Evolutionary conservation across 2,797 vertebrate species (phyloP).

Genomic region (Pristis pectinata): DNA sequence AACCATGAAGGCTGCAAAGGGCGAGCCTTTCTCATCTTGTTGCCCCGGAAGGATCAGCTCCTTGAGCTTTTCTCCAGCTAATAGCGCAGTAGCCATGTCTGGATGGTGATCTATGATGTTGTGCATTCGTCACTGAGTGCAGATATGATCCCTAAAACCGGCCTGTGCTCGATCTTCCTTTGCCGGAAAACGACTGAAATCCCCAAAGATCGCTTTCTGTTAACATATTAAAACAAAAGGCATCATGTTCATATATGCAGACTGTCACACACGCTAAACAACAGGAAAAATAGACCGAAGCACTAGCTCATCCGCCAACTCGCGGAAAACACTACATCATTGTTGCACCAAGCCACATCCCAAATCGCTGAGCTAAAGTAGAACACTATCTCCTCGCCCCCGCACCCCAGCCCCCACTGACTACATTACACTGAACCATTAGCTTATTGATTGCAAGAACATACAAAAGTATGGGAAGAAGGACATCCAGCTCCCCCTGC

Average conservation of each 20-base stretch:
- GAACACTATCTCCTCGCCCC: not conserved
- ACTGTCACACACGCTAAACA: not conserved
- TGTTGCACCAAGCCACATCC: slow-evolving; percentile 18
- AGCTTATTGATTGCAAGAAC: not conserved
- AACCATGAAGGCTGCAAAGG: slow-evolving; percentile 82
- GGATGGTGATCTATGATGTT: slow-evolving; percentile 93
- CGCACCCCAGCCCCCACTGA: not conserved
- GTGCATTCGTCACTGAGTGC: slow-evolving; percentile 70
- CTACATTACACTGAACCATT: not conserved
- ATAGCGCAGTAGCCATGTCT: slow-evolving; percentile 97
- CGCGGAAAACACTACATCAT: slow-evolving; percentile 12
- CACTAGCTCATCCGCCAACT: not conserved
- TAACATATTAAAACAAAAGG: slow-evolving; percentile 28
- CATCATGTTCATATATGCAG: slow-evolving; percentile 29
- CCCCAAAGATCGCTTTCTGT: slow-evolving; percentile 32
- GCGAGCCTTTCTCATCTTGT: slow-evolving; percentile 85
- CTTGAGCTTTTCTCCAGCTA: slow-evolving; percentile 96
- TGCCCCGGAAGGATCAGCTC: slow-evolving; percentile 92
- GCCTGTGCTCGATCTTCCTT: not conserved
- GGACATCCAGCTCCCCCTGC: not conserved
- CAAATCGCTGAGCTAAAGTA: not conserved
- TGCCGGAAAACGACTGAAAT: slow-evolving; percentile 25
- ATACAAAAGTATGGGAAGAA: not conserved
- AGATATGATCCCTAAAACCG: slow-evolving; percentile 16
- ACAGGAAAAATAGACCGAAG: not conserved